Conservation (phyloP, 2,888 invertebrate species). For the Drosophila nr. perissopoda region DNA sequence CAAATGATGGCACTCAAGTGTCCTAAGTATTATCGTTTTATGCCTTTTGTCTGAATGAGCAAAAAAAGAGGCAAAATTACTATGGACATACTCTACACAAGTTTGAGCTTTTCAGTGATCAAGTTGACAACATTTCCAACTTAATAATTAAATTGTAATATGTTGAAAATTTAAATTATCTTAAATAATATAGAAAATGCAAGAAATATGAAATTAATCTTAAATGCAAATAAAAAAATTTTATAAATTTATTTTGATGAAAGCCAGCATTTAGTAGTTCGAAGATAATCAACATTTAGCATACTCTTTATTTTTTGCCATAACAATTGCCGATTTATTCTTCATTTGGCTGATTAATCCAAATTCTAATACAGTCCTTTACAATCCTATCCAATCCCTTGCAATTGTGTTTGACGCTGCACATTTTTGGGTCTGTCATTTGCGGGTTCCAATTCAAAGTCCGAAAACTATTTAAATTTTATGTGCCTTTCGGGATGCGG, state of each 20-base stretch:
- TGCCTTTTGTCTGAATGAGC: constrained; percentile 37
- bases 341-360: not conserved
- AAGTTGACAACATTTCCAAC: not conserved
- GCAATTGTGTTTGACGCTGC: constrained; percentile 33
- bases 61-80: constrained; percentile 6
- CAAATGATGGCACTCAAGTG: constrained; percentile 73
- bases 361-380: not conserved
- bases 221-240: not conserved
- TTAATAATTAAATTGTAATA: not conserved
- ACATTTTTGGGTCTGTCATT: constrained; percentile 25
- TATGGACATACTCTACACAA: constrained; percentile 2
- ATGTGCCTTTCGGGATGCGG: constrained; percentile 48
- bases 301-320: constrained; percentile 3
- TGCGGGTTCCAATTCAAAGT: constrained; percentile 2
- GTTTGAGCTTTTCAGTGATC: constrained; percentile 3
- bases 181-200: not conserved
- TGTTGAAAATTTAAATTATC: not conserved
- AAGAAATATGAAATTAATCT: not conserved
- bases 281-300: not conserved
- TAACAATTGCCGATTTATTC: not conserved
- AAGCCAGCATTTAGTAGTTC: not conserved
- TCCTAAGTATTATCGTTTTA: constrained; percentile 76
- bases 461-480: constrained; percentile 56
- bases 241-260: not conserved
- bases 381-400: constrained; percentile 3